Evolutionary conservation across 1,140 invertebrate species (phyloP), one percentile per base, ranked within the genome.

Genomic region (Lanistes nyassanus): DNA sequence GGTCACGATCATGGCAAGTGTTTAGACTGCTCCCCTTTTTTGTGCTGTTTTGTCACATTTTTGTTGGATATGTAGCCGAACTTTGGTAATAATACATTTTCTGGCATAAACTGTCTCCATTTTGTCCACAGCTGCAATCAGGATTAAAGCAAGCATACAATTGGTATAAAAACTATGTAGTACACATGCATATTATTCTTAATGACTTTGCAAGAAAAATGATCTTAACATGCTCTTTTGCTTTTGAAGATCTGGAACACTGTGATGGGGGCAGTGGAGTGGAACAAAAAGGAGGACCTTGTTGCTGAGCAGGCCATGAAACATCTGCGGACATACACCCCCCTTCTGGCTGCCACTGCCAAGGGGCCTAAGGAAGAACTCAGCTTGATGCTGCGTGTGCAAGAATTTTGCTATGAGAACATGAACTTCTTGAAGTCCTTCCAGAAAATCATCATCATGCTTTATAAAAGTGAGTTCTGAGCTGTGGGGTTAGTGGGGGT

Each of bases 401-500:
- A 98, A 90, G 97, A 98, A 86, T 99, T 95, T 90, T 99, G 97
- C 90, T 98, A 98, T 89, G 96, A 97, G 86, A 98, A 99, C 91
- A 98, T 98, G 96, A 97, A 95, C 89, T 98, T 99, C 89, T 97
- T 98, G 95, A 97, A 97, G 89, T 95, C 96, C 88, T 99, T 98
- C 93, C 96, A 97, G 86, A 98, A 98, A 91, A 97, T 99, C 84
- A 94, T 98, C 84, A 92, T 98, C 88, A 93, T 98, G 82, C 94
- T 98, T 90, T 99, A 99, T 91, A 97, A 97, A 93, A 95, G 94
- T 93, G 55, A 75, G 77, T 77, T 39, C 5, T 47, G 42, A 5
- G 42, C 19, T 47, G 42, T n/a, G n/a, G n/a, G n/a, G n/a, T n/a
- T n/a, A n/a, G n/a, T n/a, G n/a, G n/a, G n/a, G n/a, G n/a, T n/a